Conservation (phyloP, 2,797 vertebrate species). For the Peromyscus melanophrys region DNA sequence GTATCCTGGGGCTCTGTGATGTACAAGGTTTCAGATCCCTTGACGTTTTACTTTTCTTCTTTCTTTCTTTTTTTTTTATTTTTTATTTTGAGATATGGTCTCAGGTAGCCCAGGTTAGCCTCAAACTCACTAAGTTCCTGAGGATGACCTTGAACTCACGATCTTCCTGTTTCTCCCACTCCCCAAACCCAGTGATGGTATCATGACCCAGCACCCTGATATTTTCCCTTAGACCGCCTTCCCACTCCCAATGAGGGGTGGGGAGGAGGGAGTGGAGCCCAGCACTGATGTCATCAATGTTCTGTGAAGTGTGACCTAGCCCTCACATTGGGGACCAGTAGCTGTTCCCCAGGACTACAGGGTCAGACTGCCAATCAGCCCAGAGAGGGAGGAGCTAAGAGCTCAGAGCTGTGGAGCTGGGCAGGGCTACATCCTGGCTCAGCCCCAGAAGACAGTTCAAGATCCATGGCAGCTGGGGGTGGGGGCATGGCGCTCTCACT, state of each 20-base stretch:
- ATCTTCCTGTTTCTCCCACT: not conserved
- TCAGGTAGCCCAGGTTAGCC: not conserved
- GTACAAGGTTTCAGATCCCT: not conserved
- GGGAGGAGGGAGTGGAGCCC: not conserved
- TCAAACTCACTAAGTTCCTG: not conserved
- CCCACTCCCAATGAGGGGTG: not conserved
- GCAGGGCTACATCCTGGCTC: not conserved
- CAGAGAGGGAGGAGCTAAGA: not conserved
- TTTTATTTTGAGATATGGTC: not conserved
- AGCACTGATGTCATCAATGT: not conserved
- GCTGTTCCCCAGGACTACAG: slow-evolving; percentile 16
- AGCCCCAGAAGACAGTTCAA: not conserved
- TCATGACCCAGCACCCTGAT: not conserved
- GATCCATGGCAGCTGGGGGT: not conserved
- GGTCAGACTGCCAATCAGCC: not conserved
- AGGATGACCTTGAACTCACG: not conserved
- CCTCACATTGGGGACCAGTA: not conserved
- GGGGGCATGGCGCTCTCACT: not conserved
- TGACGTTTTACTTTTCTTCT: not conserved
- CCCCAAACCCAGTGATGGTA: not conserved
- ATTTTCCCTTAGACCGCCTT: not conserved
- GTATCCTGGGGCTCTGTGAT: not conserved
- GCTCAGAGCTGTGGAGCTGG: not conserved
- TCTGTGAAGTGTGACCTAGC: not conserved
- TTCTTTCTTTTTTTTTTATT: accelerated